Evolutionary conservation across 30 jellyfish, hydroid and myxozoan genomes (phyloP).

Genomic region (Rhopilema esculentum): DNA sequence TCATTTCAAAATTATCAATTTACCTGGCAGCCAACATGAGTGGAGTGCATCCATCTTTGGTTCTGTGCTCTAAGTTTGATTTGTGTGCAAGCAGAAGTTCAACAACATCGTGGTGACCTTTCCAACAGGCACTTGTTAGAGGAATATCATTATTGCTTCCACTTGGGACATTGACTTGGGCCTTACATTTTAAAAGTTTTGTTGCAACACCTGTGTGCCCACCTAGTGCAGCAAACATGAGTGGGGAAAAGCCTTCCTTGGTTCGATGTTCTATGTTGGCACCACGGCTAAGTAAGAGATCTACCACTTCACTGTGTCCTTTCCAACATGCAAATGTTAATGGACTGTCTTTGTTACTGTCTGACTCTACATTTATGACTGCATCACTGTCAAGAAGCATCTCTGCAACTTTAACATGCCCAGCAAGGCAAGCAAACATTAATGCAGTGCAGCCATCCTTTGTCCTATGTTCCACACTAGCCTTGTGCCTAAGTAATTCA

Average conservation of each 20-base stretch:
- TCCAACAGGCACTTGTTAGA: slow-evolving; percentile 99
- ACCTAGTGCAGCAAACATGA: slow-evolving; percentile 98
- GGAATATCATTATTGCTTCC: slow-evolving; percentile 97
- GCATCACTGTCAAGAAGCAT: slow-evolving; percentile 77
- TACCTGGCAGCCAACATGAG: slow-evolving; percentile 99
- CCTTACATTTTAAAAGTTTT: slow-evolving; percentile 76
- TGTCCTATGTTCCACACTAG: slow-evolving; percentile 97
- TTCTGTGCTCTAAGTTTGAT: slow-evolving; percentile 92
- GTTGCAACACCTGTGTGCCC: slow-evolving; percentile 98
- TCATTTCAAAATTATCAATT: not conserved
- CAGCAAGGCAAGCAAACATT: slow-evolving; percentile 96
- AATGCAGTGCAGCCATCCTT: slow-evolving; percentile 99
- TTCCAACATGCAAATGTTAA: slow-evolving; percentile 97
- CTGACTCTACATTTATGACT: slow-evolving; percentile 97
- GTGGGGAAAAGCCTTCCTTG: slow-evolving; percentile 97
- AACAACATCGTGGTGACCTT: slow-evolving; percentile 97
- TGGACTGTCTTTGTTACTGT: slow-evolving; percentile 96
- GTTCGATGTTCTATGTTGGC: slow-evolving; percentile 97
- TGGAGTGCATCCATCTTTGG: slow-evolving; percentile 99
- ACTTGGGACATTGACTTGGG: slow-evolving; percentile 96
- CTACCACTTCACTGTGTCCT: slow-evolving; percentile 94
- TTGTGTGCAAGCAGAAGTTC: slow-evolving; percentile 74
- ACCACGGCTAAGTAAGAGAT: slow-evolving; percentile 71
- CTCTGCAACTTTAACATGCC: slow-evolving; percentile 90
- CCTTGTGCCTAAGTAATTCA: slow-evolving; percentile 76